Conservation (phyloP, 2,888 invertebrate species). For the Sylvicola cinctus region DNA sequence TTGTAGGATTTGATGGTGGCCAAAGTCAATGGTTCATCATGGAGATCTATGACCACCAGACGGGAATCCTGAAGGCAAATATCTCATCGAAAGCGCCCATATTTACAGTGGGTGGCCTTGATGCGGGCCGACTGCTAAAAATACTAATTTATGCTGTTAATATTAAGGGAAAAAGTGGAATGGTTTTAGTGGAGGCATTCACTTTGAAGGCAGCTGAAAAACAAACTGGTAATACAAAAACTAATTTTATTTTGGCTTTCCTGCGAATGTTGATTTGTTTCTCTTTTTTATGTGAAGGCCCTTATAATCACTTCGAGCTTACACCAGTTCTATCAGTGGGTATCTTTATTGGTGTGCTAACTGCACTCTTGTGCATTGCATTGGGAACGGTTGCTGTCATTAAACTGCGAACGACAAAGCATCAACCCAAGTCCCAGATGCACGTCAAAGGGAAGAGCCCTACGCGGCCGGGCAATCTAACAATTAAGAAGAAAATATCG, state of each 20-base stretch:
- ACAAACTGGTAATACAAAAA: conserved; percentile 59
- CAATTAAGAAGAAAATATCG: conserved; percentile 44
- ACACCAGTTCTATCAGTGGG: conserved; percentile 30
- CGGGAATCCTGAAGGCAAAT: conserved; percentile 38
- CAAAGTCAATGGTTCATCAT: conserved; percentile 49
- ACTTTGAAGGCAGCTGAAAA: conserved; percentile 57
- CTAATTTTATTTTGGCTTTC: conserved; percentile 10
- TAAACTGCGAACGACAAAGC: conserved; percentile 24
- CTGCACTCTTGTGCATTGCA: conserved; percentile 24
- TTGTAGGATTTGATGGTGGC: conserved; percentile 55
- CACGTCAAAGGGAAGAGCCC: conserved; percentile 23
- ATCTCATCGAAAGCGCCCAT: conserved; percentile 46
- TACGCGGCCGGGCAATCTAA: conserved; percentile 37
- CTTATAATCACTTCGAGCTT: conserved; percentile 30
- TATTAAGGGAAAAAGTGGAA: conserved; percentile 60
- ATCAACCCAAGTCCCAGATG: conserved; percentile 19
- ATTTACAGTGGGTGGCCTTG: conserved; percentile 56
- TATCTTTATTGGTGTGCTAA: conserved; percentile 25
- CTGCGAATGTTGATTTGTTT: not conserved
- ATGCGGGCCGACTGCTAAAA: conserved; percentile 55
- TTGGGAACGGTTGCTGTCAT: conserved; percentile 24
- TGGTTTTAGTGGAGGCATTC: conserved; percentile 45
- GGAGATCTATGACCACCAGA: conserved; percentile 48
- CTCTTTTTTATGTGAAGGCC: conserved; percentile 22
- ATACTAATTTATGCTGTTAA: conserved; percentile 68